phyloP scores from a whole-genome alignment of 1,140 invertebrate genomes.

The Frieseomelitta varia region DNA sequence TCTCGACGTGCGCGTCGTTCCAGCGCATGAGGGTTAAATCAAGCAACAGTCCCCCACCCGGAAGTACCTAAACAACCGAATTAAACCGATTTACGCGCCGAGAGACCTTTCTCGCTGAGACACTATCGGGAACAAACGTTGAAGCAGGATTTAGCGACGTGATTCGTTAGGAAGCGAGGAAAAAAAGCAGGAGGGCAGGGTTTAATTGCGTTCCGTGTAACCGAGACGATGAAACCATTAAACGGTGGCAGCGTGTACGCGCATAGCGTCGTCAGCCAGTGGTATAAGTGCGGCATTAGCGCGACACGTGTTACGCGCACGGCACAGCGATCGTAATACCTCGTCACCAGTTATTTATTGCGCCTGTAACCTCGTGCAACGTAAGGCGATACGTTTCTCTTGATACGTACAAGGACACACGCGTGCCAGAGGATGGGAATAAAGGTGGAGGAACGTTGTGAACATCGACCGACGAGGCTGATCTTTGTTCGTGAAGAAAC shows the following conservation, averaged over 20 bases:
- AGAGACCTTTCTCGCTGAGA: background rate
- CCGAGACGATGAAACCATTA: constrained; percentile 29
- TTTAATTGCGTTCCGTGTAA: constrained; percentile 11
- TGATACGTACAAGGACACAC: background rate
- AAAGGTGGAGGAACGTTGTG: background rate
- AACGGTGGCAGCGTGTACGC: background rate
- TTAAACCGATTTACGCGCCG: too few relatives aligned
- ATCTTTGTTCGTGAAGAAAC: background rate
- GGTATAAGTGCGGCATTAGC: constrained; percentile 26
- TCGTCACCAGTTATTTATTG: constrained; percentile 45
- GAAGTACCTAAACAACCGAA: too few relatives aligned
- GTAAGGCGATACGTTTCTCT: constrained; percentile 18
- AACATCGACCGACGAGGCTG: background rate
- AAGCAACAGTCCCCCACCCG: too few relatives aligned
- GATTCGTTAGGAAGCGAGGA: background rate
- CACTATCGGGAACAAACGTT: background rate
- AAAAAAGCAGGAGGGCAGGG: background rate
- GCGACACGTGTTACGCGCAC: constrained; percentile 23
- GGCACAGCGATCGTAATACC: constrained; percentile 25
- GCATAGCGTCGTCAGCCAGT: background rate
- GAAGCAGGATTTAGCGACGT: background rate
- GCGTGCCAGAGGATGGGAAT: background rate
- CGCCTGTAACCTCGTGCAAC: background rate
- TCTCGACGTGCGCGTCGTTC: too few relatives aligned
- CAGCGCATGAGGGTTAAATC: too few relatives aligned